Conservation (phyloP, 2,888 invertebrate species). For the Drosophila formosana region DNA sequence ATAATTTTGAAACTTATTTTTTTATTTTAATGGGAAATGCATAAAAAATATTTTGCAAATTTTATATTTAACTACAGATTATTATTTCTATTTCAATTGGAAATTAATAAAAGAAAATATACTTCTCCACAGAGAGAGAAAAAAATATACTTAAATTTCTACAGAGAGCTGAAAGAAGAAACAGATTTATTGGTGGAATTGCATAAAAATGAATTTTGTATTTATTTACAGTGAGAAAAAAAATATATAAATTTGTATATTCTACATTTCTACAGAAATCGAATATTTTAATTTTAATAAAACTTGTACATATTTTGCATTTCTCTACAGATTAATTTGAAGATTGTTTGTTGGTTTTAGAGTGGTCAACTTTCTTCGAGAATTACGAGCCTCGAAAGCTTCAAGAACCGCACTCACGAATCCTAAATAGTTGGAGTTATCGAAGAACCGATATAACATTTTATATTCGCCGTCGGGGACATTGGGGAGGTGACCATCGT, state of each 20-base stretch:
- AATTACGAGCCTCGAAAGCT: neutral
- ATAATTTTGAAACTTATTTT: neutral
- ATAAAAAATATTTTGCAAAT: too few species aligned
- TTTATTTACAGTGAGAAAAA: too few species aligned
- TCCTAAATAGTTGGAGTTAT: neutral
- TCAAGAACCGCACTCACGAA: neutral
- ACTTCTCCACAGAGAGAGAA: neutral
- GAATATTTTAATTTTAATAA: too few species aligned
- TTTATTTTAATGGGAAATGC: neutral
- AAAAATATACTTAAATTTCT: neutral
- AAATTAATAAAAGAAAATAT: too few species aligned
- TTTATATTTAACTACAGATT: too few species aligned
- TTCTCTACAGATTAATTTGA: neutral
- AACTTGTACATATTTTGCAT: too few species aligned
- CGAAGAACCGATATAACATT: constrained; percentile 8
- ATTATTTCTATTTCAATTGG: too few species aligned
- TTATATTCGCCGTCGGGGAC: constrained; percentile 10
- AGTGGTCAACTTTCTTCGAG: neutral
- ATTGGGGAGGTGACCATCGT: neutral
- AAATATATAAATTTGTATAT: too few species aligned
- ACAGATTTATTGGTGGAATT: too few species aligned
- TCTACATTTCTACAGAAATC: too few species aligned
- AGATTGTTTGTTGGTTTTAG: neutral
- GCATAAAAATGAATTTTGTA: too few species aligned
- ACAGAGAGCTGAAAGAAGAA: too few species aligned